Base-by-base conservation (phyloP, 2,888 invertebrate species). In the Eupithecia inturbata region DNA sequence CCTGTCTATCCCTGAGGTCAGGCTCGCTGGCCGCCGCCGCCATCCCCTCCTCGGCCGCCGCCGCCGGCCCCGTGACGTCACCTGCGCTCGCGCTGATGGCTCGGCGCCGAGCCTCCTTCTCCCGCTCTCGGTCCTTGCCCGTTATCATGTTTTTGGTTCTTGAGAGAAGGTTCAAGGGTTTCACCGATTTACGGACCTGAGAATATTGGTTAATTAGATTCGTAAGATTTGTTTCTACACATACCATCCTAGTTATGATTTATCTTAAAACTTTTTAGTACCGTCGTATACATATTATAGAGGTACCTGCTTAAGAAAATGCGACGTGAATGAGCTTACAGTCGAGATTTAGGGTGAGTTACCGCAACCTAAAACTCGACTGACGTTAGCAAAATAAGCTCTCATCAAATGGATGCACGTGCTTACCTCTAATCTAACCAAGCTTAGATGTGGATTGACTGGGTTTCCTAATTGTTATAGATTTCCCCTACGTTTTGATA, bases 11-110 rank as follows among this genome's bases (percentile, higher is more conserved):
- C 83, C 96, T 87, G 22, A 96, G 92, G 87, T 96, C 96, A 0
- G 96, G 96, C 88, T 96, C 96, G 88, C 96, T 96, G 80, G 96
- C 95, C 0, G 96, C 95, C 39, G 93, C 95, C 64, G 95, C 92
- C 84, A 80, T 83, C 4, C 57, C 63, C 28, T 63, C 68, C 19
- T 39, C 26, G 45, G 62, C 22, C 39, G 67, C 80, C 86, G 60
- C 70, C 74, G 70, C 67, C 71, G 67, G 74, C 70, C 79, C 74
- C 80, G 95, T 91, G 81, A 95, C 92, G 84, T 97, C 95, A 81
- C 90, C 83, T 60, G 84, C 89, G 87, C 88, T 91, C 63, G 89
- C 89, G 85, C 89, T 91, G 84, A 85, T 83, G 81, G 88, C 89
- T 82, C 85, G 81, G 75, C 84, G 85, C 77, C 82, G 84, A 78